Evolutionary conservation across 2,113 vertebrate genomes (phyloP).

Genomic region (Rhinogobius similis): DNA sequence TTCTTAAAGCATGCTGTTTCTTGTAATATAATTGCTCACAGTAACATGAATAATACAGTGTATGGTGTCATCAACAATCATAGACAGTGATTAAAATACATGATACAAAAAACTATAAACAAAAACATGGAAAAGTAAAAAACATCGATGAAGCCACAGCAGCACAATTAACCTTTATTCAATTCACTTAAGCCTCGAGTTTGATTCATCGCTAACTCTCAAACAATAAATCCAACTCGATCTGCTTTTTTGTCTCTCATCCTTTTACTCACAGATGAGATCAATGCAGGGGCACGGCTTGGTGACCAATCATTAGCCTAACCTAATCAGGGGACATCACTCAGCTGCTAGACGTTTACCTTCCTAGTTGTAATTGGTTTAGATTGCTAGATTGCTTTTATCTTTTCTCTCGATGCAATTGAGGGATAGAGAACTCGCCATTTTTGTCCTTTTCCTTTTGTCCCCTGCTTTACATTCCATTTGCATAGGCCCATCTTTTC

Average conservation of each 20-base stretch:
- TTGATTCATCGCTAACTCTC: slow-evolving; percentile 3
- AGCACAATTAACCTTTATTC: not conserved
- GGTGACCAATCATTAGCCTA: slow-evolving; percentile 13
- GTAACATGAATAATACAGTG: not conserved
- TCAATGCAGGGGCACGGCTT: slow-evolving; percentile 11
- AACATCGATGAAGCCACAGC: not conserved
- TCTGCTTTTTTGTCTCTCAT: not conserved
- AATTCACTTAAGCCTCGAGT: slow-evolving; percentile 2
- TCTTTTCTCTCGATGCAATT: not conserved
- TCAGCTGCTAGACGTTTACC: slow-evolving; percentile 14
- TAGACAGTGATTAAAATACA: not conserved
- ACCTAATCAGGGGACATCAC: slow-evolving; percentile 8
- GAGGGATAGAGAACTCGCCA: not conserved
- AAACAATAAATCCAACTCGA: slow-evolving; percentile 11
- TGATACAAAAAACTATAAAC: not conserved
- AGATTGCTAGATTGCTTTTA: slow-evolving; percentile 8
- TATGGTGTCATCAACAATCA: not conserved
- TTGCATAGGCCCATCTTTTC: too few relatives aligned
- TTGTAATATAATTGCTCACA: not conserved
- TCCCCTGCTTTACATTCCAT: not conserved
- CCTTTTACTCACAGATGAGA: slow-evolving; percentile 11
- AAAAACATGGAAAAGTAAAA: not conserved
- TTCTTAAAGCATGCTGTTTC: too few relatives aligned
- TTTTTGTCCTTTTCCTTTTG: not conserved
- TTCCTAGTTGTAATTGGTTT: slow-evolving; percentile 14